Percentiles rank a stretch among this genome's conserved stretches.
Evolutionary conservation across 2,888 invertebrate genomes (phyloP).

Genomic region (Apocheima hispidaria): DNA sequence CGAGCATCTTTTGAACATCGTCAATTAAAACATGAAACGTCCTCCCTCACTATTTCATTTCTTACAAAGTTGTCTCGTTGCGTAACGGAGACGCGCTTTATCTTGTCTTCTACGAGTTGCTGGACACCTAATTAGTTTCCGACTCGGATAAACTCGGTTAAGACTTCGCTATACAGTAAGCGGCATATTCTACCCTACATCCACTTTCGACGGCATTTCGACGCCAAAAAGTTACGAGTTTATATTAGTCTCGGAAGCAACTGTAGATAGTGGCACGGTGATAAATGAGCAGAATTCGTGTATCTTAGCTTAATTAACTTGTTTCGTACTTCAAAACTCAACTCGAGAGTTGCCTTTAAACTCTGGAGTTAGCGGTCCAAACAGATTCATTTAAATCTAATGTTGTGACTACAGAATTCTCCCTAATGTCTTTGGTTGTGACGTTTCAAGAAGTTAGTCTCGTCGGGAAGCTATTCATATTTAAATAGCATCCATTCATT

Average conservation of each 20-base stretch:
- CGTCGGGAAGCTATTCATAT: constrained; percentile 35
- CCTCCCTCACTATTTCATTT: constrained; percentile 18
- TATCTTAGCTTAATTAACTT: constrained; percentile 30
- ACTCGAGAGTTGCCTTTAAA: constrained; percentile 16
- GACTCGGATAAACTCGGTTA: constrained; percentile 54
- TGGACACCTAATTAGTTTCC: constrained; percentile 66
- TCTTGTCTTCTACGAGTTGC: constrained; percentile 49
- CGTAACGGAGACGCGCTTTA: constrained; percentile 49
- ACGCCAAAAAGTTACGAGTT: background rate
- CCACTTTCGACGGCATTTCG: background rate
- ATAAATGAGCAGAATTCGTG: constrained; percentile 19
- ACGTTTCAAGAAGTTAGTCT: constrained; percentile 25
- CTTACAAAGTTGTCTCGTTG: constrained; percentile 37
- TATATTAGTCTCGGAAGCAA: background rate
- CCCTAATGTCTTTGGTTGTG: constrained; percentile 15
- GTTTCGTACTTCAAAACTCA: constrained; percentile 13
- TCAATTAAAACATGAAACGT: constrained; percentile 28
- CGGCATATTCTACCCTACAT: background rate
- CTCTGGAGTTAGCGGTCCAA: constrained; percentile 12
- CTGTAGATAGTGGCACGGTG: background rate
- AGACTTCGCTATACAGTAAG: background rate
- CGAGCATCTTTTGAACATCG: constrained; percentile 16
- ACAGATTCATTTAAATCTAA: constrained; percentile 22
- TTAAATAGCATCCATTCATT: constrained; percentile 35
- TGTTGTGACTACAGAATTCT: too few relatives aligned